Evolutionary conservation across 2,113 vertebrate genomes (phyloP).

Genomic region (Struthidea cinerea): DNA sequence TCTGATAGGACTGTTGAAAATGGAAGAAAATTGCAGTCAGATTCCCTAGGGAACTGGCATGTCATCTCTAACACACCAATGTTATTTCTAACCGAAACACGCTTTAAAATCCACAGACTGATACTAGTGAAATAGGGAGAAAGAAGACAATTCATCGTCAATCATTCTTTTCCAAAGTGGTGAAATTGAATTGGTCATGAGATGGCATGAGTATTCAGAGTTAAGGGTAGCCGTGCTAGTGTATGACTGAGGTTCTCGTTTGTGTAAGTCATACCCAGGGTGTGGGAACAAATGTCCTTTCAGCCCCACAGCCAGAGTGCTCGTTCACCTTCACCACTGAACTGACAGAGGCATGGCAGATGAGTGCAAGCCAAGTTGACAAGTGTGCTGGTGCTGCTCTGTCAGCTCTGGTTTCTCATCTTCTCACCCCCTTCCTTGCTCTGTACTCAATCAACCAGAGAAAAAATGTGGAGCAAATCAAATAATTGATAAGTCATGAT

Average conservation of each 20-base stretch:
- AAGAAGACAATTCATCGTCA: not conserved
- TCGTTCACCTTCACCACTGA: not conserved
- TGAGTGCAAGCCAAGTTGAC: not conserved
- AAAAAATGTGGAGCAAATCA: not conserved
- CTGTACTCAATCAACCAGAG: not conserved
- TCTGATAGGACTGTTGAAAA: not conserved
- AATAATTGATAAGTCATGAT: not conserved
- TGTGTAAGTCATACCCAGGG: not conserved
- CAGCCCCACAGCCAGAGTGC: not conserved
- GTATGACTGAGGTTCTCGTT: not conserved
- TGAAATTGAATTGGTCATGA: not conserved
- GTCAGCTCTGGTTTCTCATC: not conserved
- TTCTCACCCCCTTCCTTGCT: not conserved
- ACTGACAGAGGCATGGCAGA: fast-evolving
- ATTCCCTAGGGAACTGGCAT: not conserved
- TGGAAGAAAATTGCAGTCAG: not conserved
- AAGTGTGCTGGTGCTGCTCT: not conserved
- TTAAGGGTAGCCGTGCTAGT: not conserved
- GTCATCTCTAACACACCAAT: not conserved
- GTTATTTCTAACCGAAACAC: not conserved
- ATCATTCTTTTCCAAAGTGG: not conserved
- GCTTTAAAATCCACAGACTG: not conserved
- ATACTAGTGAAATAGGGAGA: not conserved
- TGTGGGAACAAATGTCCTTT: not conserved
- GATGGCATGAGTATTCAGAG: not conserved